phyloP scores from a whole-genome alignment of 2,113 vertebrate species.

The Alethe castanea region DNA sequence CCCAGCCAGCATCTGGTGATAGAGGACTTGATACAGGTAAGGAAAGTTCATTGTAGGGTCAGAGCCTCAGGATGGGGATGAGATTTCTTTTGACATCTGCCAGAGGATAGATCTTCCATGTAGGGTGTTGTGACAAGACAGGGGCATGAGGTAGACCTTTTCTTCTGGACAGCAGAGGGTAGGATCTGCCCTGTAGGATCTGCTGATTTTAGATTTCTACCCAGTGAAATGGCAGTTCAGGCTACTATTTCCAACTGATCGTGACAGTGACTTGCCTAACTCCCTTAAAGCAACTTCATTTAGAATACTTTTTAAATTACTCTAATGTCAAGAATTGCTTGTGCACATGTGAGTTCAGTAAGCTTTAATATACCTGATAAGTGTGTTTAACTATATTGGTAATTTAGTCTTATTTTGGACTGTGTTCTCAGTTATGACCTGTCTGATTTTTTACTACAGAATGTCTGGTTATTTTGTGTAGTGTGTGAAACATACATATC shows the following conservation, averaged over 20 bases:
- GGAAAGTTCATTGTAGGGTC: background rate
- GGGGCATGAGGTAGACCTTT: background rate
- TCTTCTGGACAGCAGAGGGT: background rate
- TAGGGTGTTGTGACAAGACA: background rate
- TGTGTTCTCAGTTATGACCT: background rate
- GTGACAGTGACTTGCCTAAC: background rate
- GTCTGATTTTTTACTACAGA: background rate
- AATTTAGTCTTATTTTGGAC: background rate
- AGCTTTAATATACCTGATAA: background rate
- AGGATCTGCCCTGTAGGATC: background rate
- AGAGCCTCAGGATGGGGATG: background rate
- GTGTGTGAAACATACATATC: background rate
- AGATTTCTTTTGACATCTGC: background rate
- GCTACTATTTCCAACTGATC: background rate
- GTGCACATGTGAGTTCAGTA: rapidly evolving
- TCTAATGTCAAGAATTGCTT: background rate
- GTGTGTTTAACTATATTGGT: background rate
- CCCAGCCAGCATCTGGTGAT: background rate
- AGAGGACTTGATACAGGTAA: background rate
- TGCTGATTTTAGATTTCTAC: background rate
- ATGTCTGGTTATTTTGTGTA: background rate
- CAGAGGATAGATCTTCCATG: background rate
- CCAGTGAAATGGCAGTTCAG: background rate
- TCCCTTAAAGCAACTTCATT: background rate
- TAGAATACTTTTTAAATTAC: background rate